Conservation (phyloP, 2,113 vertebrate species). For the Actenoides hombroni region DNA sequence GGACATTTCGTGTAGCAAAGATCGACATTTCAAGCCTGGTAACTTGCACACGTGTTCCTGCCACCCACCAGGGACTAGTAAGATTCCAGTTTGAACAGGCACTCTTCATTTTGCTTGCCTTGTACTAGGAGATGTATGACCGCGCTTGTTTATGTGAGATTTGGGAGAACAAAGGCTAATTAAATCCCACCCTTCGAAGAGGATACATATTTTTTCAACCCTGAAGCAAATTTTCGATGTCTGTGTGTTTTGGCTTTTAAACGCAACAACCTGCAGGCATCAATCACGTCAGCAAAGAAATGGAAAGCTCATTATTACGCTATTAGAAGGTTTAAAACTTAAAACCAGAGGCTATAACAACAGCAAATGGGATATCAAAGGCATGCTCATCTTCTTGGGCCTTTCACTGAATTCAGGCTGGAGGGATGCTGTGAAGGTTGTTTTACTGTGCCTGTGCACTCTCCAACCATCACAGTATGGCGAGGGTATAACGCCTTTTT, state of each 20-base stretch:
- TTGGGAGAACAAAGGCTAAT: conserved; percentile 51
- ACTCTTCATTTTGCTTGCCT: neutral
- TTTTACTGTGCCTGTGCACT: conserved; percentile 12
- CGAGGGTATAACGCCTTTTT: neutral
- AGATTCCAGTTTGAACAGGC: neutral
- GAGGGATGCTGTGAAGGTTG: conserved; percentile 33
- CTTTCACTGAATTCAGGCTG: neutral
- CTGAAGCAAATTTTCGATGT: conserved; percentile 21
- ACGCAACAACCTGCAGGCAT: conserved; percentile 34
- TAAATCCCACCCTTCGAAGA: conserved; percentile 34
- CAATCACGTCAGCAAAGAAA: conserved; percentile 17
- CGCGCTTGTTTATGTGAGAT: conserved; percentile 3
- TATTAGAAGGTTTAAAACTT: conserved; percentile 21
- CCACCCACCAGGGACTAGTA: neutral
- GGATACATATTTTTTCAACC: conserved; percentile 54
- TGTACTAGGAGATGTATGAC: neutral
- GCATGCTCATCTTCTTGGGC: neutral
- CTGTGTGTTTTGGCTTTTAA: conserved; percentile 53
- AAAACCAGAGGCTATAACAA: conserved; percentile 47
- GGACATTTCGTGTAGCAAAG: neutral
- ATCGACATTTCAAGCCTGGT: neutral
- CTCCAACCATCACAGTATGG: neutral
- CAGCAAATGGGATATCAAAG: conserved; percentile 31
- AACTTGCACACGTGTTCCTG: neutral
- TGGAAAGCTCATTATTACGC: conserved; percentile 42